Evolutionary conservation across 2,113 vertebrate genomes (phyloP).

Genomic region (Trichomycterus rosablanca): DNA sequence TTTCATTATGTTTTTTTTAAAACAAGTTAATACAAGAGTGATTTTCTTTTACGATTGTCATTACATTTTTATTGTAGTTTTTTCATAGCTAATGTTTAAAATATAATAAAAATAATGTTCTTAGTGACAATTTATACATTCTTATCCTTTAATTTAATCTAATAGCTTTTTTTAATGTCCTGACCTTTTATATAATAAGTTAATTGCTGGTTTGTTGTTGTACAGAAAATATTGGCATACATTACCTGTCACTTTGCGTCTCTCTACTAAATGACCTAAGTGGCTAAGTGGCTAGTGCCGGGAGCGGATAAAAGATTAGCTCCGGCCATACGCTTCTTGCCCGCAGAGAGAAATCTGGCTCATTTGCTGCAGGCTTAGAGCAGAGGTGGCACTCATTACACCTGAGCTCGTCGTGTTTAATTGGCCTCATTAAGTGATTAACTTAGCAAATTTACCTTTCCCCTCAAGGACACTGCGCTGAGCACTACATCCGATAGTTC

Average conservation of each 20-base stretch:
- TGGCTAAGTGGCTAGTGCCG: slow-evolving; percentile 25
- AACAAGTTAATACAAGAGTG: no score
- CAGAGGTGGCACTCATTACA: slow-evolving; percentile 65
- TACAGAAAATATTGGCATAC: slow-evolving; percentile 20
- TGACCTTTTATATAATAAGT: slow-evolving; percentile 2
- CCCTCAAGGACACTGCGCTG: slow-evolving; percentile 62
- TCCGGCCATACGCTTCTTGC: slow-evolving; percentile 41
- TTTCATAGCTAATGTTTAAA: no score
- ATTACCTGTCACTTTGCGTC: slow-evolving; percentile 19
- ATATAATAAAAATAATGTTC: no score
- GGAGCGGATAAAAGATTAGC: slow-evolving; percentile 39
- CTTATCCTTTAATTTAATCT: no score
- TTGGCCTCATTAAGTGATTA: slow-evolving; percentile 77
- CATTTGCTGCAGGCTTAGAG: slow-evolving; percentile 58
- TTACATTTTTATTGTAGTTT: no score
- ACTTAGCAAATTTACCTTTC: slow-evolving; percentile 69
- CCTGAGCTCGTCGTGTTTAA: slow-evolving; percentile 65
- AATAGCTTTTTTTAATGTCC: no score
- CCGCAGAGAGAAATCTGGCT: slow-evolving; percentile 52
- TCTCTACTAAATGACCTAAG: slow-evolving; percentile 35
- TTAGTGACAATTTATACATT: no score
- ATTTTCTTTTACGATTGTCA: no score
- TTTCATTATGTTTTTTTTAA: no score
- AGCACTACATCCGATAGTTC: slow-evolving; percentile 56
- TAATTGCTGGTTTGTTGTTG: not conserved